Conservation (phyloP, 2,797 vertebrate species). For the Sebastes aleutianus region DNA sequence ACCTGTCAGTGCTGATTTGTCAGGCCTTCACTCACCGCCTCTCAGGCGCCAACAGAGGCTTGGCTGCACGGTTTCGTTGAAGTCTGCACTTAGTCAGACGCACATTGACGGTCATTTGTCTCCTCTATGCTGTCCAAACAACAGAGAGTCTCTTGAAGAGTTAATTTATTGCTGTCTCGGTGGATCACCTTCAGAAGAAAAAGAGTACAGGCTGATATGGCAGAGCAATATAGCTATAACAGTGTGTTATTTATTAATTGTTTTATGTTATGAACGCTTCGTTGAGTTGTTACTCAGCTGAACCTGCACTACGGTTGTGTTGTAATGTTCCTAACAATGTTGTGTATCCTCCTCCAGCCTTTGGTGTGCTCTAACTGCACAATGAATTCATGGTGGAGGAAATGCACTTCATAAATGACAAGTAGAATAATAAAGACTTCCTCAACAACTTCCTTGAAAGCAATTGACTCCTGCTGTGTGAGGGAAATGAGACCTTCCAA, state of each 20-base stretch:
- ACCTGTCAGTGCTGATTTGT: constrained; percentile 63
- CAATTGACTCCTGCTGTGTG: not conserved
- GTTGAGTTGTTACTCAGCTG: not conserved
- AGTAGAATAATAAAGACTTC: constrained; percentile 12
- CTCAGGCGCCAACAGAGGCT: constrained; percentile 43
- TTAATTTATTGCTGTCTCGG: constrained; percentile 55
- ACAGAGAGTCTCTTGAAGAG: constrained; percentile 37
- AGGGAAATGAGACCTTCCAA: not conserved
- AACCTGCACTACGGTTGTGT: not conserved
- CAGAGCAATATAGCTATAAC: not conserved
- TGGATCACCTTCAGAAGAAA: constrained; percentile 44
- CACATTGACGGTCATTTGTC: constrained; percentile 46
- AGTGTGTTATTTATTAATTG: not conserved
- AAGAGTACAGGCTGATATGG: not conserved
- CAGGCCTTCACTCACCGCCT: constrained; percentile 60
- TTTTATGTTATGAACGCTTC: not conserved
- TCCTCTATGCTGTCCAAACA: constrained; percentile 57
- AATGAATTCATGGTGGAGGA: not conserved
- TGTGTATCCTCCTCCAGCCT: not conserved
- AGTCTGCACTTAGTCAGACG: constrained; percentile 51
- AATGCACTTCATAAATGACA: constrained; percentile 2
- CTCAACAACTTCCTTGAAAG: constrained; percentile 18
- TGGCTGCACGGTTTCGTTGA: constrained; percentile 33
- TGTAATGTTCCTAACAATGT: not conserved
- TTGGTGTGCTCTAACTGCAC: not conserved